A percentile compares a stretch with the other conserved stretches of the same genome.
Evolutionary conservation across 2,888 invertebrate species (phyloP).

Genomic region (Ceriagrion tenellum): DNA sequence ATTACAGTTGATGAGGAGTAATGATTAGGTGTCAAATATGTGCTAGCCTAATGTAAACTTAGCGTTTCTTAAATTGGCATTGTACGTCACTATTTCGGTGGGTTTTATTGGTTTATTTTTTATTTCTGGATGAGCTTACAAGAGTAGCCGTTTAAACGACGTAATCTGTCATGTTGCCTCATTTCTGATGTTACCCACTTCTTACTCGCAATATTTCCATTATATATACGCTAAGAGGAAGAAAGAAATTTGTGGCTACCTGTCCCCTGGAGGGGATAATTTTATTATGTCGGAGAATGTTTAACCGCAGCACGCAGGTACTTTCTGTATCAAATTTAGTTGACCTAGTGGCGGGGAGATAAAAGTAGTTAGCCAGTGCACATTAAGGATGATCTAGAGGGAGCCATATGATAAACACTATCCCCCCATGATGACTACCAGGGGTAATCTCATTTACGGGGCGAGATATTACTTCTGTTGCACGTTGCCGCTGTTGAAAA

Average conservation of each 20-base stretch:
- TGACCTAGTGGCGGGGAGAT: background rate
- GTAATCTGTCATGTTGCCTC: background rate
- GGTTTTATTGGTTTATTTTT: no score
- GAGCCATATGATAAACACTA: slow-evolving; percentile 18
- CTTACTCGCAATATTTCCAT: background rate
- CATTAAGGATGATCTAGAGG: slow-evolving; percentile 1
- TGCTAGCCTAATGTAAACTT: no score
- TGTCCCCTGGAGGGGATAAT: background rate
- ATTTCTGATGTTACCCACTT: background rate
- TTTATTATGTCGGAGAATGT: background rate
- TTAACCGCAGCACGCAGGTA: background rate
- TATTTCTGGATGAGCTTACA: no score
- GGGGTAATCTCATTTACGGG: background rate
- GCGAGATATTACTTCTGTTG: background rate
- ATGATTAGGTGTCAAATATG: no score
- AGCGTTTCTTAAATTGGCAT: no score
- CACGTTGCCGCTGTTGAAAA: background rate
- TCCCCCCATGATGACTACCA: background rate
- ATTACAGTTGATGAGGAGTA: no score
- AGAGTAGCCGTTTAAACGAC: no score
- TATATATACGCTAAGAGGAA: background rate
- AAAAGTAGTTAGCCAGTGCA: background rate
- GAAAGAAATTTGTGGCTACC: background rate
- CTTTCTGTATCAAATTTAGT: background rate
- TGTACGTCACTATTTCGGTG: no score